These are phyloP conservation scores for Nysson spinosus DNA, from an alignment of 2,888 invertebrate genomes.

Conservation along the genomic window DNA sequence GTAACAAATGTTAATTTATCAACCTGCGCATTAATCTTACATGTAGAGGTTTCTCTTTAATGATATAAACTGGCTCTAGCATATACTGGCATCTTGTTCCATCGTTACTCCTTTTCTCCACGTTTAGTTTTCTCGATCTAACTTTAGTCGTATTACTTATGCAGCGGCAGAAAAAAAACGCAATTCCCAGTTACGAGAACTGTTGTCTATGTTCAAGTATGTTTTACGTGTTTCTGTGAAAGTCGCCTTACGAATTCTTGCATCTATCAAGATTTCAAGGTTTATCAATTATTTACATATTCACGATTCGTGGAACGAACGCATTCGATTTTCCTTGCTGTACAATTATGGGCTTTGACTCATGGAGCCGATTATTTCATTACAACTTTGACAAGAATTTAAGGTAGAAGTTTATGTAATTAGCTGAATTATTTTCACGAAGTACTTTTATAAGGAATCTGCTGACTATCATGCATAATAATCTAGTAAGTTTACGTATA, in stretches of 20 bases:
- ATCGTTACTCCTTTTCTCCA: constrained; percentile 32
- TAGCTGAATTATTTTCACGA: neutral
- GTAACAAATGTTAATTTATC: constrained; percentile 62
- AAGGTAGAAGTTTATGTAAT: no score
- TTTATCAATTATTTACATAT: constrained; percentile 51
- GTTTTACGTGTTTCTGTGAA: constrained; percentile 7
- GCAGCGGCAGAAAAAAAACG: constrained; percentile 23
- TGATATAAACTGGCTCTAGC: constrained; percentile 72
- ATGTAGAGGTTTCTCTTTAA: constrained; percentile 62
- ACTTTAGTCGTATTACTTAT: constrained; percentile 36
- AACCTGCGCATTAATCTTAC: constrained; percentile 50
- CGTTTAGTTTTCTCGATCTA: constrained; percentile 27
- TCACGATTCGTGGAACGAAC: constrained; percentile 9
- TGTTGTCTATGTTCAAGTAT: constrained; percentile 6
- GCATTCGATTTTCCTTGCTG: constrained; percentile 15
- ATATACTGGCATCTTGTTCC: constrained; percentile 73
- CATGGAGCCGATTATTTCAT: constrained; percentile 19
- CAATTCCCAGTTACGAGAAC: constrained; percentile 40
- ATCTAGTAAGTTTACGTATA: no score
- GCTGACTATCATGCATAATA: no score
- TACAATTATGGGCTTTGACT: constrained; percentile 14
- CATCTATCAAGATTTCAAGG: constrained; percentile 33
- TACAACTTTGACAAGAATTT: constrained; percentile 17
- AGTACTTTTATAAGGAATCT: no score
- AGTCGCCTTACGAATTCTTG: constrained; percentile 26